Evolutionary conservation across 2,113 vertebrate genomes (phyloP), one percentile per base, ranked within the genome.

Genomic region (Rhinoderma darwinii): DNA sequence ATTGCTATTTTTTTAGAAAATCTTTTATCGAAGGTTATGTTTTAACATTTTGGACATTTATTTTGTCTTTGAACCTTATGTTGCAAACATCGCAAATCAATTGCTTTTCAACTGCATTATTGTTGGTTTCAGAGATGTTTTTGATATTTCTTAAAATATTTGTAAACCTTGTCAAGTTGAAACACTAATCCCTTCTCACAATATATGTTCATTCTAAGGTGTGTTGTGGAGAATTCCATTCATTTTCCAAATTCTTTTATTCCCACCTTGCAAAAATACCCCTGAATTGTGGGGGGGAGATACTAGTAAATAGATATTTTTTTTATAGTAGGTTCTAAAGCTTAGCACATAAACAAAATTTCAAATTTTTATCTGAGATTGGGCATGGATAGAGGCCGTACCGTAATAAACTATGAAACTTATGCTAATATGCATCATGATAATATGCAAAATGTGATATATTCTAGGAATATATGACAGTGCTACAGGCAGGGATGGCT

Each of bases 181-280:
- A 75, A 76, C 27, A 10, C 43, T 76, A 76, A 76, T 76, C 74
- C 74, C 74, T 76, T 27, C 74, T 76, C n/a, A 76, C 74, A 76
- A 76, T 76, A 76, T 76, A 47, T 50, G 74, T 44, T 76, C n/a
- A 44, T 50, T 30, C n/a, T 50, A 76, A 76, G 74, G 74, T 76
- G 74, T 76, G 43, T 51, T 50, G n/a, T 30, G 44, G 27, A 30
- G 44, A 47, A 76, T 76, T 76, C 74, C 74, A 76, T 30, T 30
- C 74, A 76, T 76, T 50, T 76, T 76, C 74, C 25, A 44, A 50
- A 76, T 76, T 54, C 75, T 35, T 78, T 78, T 0, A 78, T 78
- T 50, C 30, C 75, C 75, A 78, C 75, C 75, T 54, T 78, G 44
- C 6, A 54, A 54, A 51, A 54, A 51, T 78, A 51, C 75, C 75